Evolutionary conservation across 2,888 invertebrate species (phyloP).

Genomic region (Mycogona germanica): DNA sequence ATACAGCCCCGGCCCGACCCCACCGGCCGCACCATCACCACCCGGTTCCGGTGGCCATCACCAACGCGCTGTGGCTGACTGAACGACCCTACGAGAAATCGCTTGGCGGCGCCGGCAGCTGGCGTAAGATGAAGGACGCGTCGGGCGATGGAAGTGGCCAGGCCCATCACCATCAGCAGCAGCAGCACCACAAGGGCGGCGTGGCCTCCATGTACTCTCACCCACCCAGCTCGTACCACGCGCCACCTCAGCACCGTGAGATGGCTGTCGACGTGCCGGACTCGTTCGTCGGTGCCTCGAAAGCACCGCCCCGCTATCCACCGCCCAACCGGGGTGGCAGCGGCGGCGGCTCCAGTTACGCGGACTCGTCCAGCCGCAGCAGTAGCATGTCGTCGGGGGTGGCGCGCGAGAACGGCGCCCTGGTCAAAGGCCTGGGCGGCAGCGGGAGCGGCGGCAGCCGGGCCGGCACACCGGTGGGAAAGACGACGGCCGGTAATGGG

Average conservation of each 20-base stretch:
- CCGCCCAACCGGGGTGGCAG: slow-evolving; percentile 23
- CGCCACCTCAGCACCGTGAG: slow-evolving; percentile 84
- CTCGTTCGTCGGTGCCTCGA: slow-evolving; percentile 77
- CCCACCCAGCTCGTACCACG: too few species aligned
- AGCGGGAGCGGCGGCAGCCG: slow-evolving; percentile 37
- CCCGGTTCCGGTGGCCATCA: too few species aligned
- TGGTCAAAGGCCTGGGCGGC: neutral
- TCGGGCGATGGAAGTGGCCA: neutral
- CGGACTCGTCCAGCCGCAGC: neutral
- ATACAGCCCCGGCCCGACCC: too few species aligned
- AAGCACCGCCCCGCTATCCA: slow-evolving; percentile 73
- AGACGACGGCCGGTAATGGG: slow-evolving; percentile 27
- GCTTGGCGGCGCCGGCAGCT: neutral
- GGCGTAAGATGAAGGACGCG: slow-evolving; percentile 1
- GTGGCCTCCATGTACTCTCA: too few species aligned
- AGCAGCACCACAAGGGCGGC: too few species aligned
- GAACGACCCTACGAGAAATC: neutral
- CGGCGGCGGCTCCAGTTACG: neutral
- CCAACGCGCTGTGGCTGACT: too few species aligned
- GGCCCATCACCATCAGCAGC: too few species aligned
- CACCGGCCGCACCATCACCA: too few species aligned
- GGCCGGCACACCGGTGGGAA: neutral
- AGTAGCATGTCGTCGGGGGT: neutral
- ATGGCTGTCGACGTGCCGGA: slow-evolving; percentile 98
- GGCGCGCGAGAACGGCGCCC: slow-evolving; percentile 6